Conservation (phyloP, 2,888 invertebrate species). For the Sarcophaga rosellei region DNA sequence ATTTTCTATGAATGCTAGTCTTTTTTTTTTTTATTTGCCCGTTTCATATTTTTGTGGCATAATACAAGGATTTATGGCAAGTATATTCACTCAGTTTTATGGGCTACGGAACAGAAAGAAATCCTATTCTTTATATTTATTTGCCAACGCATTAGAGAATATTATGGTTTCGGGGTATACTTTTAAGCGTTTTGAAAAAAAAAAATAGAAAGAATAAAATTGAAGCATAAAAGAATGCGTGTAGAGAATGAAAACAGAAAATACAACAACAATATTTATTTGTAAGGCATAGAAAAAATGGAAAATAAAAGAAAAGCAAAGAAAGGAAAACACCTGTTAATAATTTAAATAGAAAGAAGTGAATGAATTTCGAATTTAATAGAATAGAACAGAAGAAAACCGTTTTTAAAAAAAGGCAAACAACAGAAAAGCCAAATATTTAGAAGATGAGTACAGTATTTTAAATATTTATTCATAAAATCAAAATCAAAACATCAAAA, state of each 20-base stretch:
- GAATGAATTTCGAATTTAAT: not conserved
- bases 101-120: not conserved
- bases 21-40: not conserved
- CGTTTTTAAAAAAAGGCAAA: not conserved
- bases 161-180: constrained; percentile 48
- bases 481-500: too few species aligned
- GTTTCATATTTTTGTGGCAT: not conserved
- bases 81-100: constrained; percentile 1
- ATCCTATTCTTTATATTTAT: constrained; percentile 33
- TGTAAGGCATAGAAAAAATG: not conserved
- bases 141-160: constrained; percentile 43
- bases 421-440: not conserved
- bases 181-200: constrained; percentile 6
- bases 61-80: constrained; percentile 1
- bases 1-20: too few species aligned
- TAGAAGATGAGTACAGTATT: not conserved
- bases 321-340: constrained; percentile 47
- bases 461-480: not conserved
- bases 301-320: not conserved
- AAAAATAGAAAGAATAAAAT: not conserved
- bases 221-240: not conserved
- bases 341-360: constrained; percentile 21
- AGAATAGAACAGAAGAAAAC: not conserved
- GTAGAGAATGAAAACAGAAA: not conserved
- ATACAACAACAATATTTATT: not conserved